A percentile compares a stretch with the other conserved stretches of the same genome.
Conservation (phyloP, 2,113 vertebrate species). For the Trinectes maculatus region DNA sequence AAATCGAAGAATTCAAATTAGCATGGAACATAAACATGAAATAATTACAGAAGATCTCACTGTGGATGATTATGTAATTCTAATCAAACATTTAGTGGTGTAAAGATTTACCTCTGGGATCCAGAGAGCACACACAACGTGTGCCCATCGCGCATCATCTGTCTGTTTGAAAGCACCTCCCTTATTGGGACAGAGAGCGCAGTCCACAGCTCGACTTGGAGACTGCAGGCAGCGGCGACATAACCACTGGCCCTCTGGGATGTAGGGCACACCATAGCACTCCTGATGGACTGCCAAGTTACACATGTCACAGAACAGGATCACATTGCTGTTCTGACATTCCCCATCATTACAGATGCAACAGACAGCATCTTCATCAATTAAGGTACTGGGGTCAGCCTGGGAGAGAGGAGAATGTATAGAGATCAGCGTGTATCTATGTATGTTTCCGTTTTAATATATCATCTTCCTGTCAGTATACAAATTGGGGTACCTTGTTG, state of each 20-base stretch:
- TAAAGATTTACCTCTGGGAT: slow-evolving; percentile 89
- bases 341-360: slow-evolving; percentile 99
- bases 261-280: slow-evolving; percentile 98
- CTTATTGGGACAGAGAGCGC: slow-evolving; percentile 98
- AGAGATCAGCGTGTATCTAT: background rate
- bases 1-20: no score
- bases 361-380: slow-evolving; percentile 96
- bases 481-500: slow-evolving; percentile 87
- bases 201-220: slow-evolving; percentile 95
- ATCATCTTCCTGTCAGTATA: background rate
- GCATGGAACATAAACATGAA: no score
- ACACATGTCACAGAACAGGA: slow-evolving; percentile 99
- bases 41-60: no score
- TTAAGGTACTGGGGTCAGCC: slow-evolving; percentile 93
- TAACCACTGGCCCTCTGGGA: slow-evolving; percentile 98
- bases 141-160: slow-evolving; percentile 96
- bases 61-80: background rate
- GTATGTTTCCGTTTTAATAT: background rate
- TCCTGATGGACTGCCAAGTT: slow-evolving; percentile 99
- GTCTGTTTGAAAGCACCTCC: slow-evolving; percentile 99
- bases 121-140: slow-evolving; percentile 98
- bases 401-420: slow-evolving; percentile 18
- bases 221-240: slow-evolving; percentile 99
- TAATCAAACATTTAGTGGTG: background rate
- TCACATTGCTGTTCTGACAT: slow-evolving; percentile 99